A percentile compares a stretch with the other conserved stretches of the same genome.
Conservation (phyloP, 1,140 invertebrate species). For the Xylocopa sonorina region DNA sequence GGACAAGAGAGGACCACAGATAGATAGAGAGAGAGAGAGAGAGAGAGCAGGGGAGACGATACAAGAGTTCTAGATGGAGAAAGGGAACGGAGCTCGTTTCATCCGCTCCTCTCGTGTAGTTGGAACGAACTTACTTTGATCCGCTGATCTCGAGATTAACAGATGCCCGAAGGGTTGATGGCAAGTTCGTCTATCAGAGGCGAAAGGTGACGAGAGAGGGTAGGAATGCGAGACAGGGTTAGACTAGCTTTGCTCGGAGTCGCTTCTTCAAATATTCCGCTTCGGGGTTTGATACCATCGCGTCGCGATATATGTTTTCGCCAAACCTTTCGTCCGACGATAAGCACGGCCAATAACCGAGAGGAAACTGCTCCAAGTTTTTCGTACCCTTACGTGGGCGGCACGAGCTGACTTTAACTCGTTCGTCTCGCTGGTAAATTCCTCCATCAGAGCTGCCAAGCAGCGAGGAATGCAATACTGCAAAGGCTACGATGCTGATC, state of each 20-base stretch:
- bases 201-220: slow-evolving; percentile 3
- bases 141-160: slow-evolving; percentile 63
- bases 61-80: neutral
- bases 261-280: neutral
- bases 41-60: slow-evolving; percentile 8
- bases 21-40: neutral
- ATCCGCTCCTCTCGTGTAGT: slow-evolving; percentile 38
- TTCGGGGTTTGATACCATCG: neutral
- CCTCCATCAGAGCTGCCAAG: slow-evolving; percentile 54
- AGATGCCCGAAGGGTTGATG: slow-evolving; percentile 37
- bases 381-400: slow-evolving; percentile 24
- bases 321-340: neutral
- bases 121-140: slow-evolving; percentile 60
- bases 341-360: neutral
- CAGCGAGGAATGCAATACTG: slow-evolving; percentile 62
- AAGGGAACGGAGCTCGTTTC: slow-evolving; percentile 48
- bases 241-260: slow-evolving; percentile 12
- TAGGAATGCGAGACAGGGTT: neutral
- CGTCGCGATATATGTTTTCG: neutral
- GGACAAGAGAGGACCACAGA: too few relatives aligned
- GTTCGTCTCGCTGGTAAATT: slow-evolving; percentile 59
- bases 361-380: neutral
- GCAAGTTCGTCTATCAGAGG: slow-evolving; percentile 24
- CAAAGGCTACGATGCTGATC: slow-evolving; percentile 50
- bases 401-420: slow-evolving; percentile 61